Conservation (phyloP, 1,140 invertebrate genomes). For the Diorhabda sublineata region DNA sequence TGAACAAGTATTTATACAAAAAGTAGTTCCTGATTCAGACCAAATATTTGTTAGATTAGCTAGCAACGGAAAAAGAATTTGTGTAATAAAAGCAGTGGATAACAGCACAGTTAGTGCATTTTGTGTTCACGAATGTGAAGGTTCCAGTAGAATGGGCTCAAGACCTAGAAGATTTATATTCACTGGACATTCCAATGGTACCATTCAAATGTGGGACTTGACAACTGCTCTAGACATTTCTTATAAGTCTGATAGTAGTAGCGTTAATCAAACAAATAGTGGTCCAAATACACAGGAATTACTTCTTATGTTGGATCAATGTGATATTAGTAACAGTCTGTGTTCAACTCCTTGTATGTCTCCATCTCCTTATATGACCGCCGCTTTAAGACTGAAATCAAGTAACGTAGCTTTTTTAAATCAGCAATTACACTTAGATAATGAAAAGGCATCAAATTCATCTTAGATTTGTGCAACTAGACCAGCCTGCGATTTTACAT, state of each 20-base stretch:
- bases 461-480: background rate
- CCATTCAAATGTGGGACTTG: constrained; percentile 97
- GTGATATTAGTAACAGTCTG: constrained; percentile 81
- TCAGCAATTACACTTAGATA: constrained; percentile 53
- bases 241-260: constrained; percentile 57
- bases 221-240: constrained; percentile 88
- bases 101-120: constrained; percentile 92
- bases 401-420: constrained; percentile 71
- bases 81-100: constrained; percentile 91
- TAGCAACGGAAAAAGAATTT: constrained; percentile 94
- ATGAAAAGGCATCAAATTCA: constrained; percentile 28
- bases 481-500: no score
- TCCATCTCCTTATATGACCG: constrained; percentile 65
- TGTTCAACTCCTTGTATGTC: constrained; percentile 83
- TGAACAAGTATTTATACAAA: constrained; percentile 96
- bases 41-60: constrained; percentile 90
- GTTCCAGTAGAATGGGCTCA: constrained; percentile 86
- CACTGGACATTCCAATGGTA: constrained; percentile 91
- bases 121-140: constrained; percentile 96
- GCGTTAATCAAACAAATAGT: constrained; percentile 58
- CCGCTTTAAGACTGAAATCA: constrained; percentile 64
- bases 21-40: constrained; percentile 94
- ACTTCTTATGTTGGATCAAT: constrained; percentile 85
- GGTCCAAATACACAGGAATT: constrained; percentile 88
- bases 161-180: constrained; percentile 87